Conservation (phyloP, 2,888 invertebrate genomes). For the Sarcophaga caerulescens region DNA sequence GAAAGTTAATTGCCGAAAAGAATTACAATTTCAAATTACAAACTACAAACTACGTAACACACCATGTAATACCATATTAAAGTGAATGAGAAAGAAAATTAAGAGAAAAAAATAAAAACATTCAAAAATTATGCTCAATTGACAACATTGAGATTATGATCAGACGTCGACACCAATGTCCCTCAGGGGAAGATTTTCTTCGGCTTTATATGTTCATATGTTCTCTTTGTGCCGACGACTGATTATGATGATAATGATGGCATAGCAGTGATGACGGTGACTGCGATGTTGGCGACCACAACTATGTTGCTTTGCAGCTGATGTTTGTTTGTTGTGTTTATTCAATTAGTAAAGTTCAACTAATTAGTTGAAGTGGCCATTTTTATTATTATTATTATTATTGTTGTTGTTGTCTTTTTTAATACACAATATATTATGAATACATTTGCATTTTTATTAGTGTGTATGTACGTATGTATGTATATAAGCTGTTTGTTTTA, state of each 20-base stretch:
- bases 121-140: not conserved
- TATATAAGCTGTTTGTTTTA: not conserved
- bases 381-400: not conserved
- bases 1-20: not conserved
- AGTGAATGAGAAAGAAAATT: not conserved
- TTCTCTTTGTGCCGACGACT: too few species aligned
- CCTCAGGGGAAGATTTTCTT: too few species aligned
- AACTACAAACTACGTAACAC: constrained; percentile 17
- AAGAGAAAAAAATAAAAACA: not conserved
- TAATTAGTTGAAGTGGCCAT: constrained; percentile 55
- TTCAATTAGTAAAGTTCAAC: constrained; percentile 66
- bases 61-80: constrained; percentile 7
- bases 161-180: too few species aligned
- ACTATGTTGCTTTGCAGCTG: not conserved
- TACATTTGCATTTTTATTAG: too few species aligned
- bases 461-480: not conserved
- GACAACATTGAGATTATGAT: not conserved
- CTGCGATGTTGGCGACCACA: not conserved
- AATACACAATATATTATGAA: too few species aligned
- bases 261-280: not conserved
- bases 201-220: too few species aligned
- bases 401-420: not conserved
- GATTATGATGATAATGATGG: too few species aligned
- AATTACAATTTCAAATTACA: constrained; percentile 21
- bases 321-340: constrained; percentile 27